phyloP scores from a whole-genome alignment of 1,140 invertebrate genomes.

The Cydia amplana region DNA sequence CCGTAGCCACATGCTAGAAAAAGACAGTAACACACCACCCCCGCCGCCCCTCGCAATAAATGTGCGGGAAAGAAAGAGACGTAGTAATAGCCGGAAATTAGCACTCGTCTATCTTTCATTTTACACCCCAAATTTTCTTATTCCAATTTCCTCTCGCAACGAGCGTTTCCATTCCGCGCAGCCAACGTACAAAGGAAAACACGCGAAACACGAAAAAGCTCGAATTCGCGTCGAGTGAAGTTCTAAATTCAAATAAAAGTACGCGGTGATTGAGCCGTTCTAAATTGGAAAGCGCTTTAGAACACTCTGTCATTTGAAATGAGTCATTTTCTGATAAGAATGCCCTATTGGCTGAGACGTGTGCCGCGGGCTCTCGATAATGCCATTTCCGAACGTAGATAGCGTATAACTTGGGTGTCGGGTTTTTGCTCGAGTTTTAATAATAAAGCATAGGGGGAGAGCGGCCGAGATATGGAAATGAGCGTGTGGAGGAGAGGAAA shows the following conservation, averaged over 20 bases:
- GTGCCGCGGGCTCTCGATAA: slow-evolving; percentile 71
- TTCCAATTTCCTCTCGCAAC: slow-evolving; percentile 78
- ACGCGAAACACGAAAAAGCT: slow-evolving; percentile 39
- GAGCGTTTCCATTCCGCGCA: slow-evolving; percentile 54
- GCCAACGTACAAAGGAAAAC: slow-evolving; percentile 42
- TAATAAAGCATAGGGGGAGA: slow-evolving; percentile 72
- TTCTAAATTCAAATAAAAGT: slow-evolving; percentile 43
- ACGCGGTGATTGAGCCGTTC: slow-evolving; percentile 46
- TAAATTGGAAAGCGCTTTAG: slow-evolving; percentile 57
- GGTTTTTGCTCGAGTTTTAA: slow-evolving; percentile 76
- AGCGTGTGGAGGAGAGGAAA: slow-evolving; percentile 77
- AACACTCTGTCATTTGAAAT: slow-evolving; percentile 80
- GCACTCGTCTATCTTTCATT: slow-evolving; percentile 80
- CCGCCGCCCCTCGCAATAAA: slow-evolving; percentile 61
- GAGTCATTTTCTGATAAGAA: slow-evolving; percentile 80
- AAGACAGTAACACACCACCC: slow-evolving; percentile 62
- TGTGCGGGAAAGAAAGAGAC: slow-evolving; percentile 77
- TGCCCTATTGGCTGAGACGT: slow-evolving; percentile 78
- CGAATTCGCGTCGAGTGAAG: slow-evolving; percentile 36
- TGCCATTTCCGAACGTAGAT: slow-evolving; percentile 76
- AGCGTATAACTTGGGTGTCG: slow-evolving; percentile 71
- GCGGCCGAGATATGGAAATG: slow-evolving; percentile 75
- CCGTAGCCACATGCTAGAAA: slow-evolving; percentile 58
- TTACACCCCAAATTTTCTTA: slow-evolving; percentile 80
- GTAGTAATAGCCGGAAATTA: slow-evolving; percentile 79